A percentile compares a stretch with the other conserved stretches of the same genome.
Evolutionary conservation across 2,113 vertebrate genomes (phyloP).

Genomic region (Rhinichthys klamathensis): DNA sequence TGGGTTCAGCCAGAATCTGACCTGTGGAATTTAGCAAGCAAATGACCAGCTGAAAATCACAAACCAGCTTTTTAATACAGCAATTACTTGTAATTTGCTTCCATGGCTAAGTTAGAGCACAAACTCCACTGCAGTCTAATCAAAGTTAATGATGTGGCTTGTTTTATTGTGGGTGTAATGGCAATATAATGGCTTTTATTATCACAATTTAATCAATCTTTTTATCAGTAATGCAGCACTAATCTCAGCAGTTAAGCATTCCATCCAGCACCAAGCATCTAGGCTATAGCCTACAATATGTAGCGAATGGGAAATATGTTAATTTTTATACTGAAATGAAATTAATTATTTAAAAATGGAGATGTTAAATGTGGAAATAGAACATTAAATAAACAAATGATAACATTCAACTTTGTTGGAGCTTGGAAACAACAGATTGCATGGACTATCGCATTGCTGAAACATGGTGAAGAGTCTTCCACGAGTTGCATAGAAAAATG

Average conservation of each 20-base stretch:
- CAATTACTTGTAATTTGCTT: constrained; percentile 29
- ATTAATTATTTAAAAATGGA: background rate
- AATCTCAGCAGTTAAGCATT: constrained; percentile 10
- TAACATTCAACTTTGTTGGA: background rate
- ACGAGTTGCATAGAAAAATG: background rate
- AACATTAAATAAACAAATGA: background rate
- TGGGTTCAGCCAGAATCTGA: constrained; percentile 75
- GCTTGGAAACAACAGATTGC: background rate
- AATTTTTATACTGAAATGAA: constrained; percentile 10
- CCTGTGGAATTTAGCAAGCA: constrained; percentile 62
- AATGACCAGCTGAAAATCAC: constrained; percentile 23
- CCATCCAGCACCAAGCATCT: background rate
- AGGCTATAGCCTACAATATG: background rate
- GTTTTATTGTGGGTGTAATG: constrained; percentile 37
- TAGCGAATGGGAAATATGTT: background rate
- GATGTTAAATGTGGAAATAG: background rate
- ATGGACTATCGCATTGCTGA: background rate
- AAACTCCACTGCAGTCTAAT: constrained; percentile 16
- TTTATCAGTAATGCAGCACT: constrained; percentile 37
- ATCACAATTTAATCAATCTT: constrained; percentile 45
- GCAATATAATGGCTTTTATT: constrained; percentile 40
- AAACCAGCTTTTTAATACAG: constrained; percentile 6
- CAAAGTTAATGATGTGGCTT: constrained; percentile 29
- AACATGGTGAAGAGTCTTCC: background rate
- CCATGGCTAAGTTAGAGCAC: background rate